Evolutionary conservation across 2,888 invertebrate genomes (phyloP), one percentile per base, ranked within the genome.

Genomic region (Sinotaia quadrata): DNA sequence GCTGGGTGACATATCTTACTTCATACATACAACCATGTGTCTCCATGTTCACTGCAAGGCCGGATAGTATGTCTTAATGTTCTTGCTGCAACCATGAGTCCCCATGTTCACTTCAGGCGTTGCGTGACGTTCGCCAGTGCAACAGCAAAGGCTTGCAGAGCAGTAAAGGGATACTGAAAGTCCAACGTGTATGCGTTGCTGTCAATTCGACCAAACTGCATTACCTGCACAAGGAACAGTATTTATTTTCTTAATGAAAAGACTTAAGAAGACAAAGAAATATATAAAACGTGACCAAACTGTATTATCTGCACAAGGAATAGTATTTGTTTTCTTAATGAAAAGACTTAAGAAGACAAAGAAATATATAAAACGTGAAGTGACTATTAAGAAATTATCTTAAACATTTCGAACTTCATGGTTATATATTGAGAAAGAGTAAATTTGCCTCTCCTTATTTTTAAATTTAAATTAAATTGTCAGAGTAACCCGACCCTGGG

Each of bases 201-300:
- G 90, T 98, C 98, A 82, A 99, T 98, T 72, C 98, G 92, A 15
- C 98, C 98, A 89, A 99, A 99, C 90, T 99, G 98, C 97, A 99
- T 98, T 72, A 98, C 98, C 97, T 98, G 89, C 4, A 80, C 79
- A 44, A 49, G 24, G 15, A 56, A 24, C 1, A 15, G 5, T 5
- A 31, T 8, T 51, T 49, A 8, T 62, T 34, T 51, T 36, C 47
- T 51, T 36, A 37, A 33, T 62, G 34, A n/a, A 29, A 56, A 10
- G 10, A 24, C 18, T 56, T 10, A 18, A n/a, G 10, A 29, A 21
- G 8, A 15, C 7, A 7, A 12, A 10, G 27, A 31, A 18, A 12
- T 47, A n/a, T n/a, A n/a, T n/a, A n/a, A n/a, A n/a, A n/a, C n/a
- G n/a, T n/a, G 92, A 15, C 98, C 98, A 89, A 99, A 99, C 90